These are phyloP conservation scores for Vipera ursinii DNA, from an alignment of 2,797 vertebrate genomes.

Conservation along the genomic window DNA sequence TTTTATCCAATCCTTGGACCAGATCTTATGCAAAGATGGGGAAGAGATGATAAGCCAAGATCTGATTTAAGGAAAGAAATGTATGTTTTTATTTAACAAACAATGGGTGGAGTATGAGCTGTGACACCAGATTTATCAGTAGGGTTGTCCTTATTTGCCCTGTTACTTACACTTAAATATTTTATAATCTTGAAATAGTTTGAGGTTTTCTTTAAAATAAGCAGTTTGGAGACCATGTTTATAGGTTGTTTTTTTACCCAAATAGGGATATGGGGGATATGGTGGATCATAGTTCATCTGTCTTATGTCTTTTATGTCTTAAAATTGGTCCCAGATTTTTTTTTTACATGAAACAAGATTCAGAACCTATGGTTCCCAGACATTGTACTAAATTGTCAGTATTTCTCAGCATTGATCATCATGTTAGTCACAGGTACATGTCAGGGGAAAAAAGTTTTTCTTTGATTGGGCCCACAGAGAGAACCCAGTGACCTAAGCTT, in stretches of 20 bases:
- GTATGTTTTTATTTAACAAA: not conserved
- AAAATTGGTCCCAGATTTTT: not conserved
- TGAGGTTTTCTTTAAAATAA: conserved; percentile 27
- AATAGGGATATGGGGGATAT: not conserved
- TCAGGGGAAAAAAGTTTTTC: not conserved
- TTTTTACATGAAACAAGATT: not conserved
- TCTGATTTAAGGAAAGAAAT: not conserved
- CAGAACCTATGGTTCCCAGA: not conserved
- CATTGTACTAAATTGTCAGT: not conserved
- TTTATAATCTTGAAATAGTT: conserved; percentile 10
- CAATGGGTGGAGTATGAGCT: too few species aligned
- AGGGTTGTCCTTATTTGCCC: conserved; percentile 5
- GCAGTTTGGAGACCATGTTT: not conserved
- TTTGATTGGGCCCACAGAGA: not conserved
- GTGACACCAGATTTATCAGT: not conserved
- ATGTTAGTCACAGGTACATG: not conserved
- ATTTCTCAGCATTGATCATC: not conserved
- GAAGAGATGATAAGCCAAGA: not conserved
- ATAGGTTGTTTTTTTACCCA: not conserved
- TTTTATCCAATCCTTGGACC: not conserved
- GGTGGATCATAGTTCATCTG: too few species aligned
- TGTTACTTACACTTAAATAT: not conserved
- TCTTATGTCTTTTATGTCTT: too few species aligned
- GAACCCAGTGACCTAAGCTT: not conserved
- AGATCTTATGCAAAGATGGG: too few species aligned